Percentiles rank a stretch among this genome's conserved stretches.
Evolutionary conservation across 1,140 invertebrate species (phyloP).

Genomic region (Drosophila fuyamai): DNA sequence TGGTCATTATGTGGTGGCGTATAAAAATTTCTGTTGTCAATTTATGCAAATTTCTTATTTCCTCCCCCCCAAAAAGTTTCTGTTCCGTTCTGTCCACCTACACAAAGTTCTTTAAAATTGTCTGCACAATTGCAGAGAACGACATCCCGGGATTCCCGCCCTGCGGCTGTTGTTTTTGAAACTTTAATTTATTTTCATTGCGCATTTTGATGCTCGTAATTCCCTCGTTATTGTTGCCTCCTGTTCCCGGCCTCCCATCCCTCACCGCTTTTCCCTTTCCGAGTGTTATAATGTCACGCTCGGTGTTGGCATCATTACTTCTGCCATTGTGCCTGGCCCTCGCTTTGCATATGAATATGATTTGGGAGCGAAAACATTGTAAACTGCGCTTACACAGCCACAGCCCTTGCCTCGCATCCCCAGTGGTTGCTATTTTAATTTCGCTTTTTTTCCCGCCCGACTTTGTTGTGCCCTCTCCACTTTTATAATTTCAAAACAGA

Average conservation of each 20-base stretch:
- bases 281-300: slow-evolving; percentile 70
- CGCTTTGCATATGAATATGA: slow-evolving; percentile 81
- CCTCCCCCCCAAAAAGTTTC: slow-evolving; percentile 43
- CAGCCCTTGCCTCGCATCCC: slow-evolving; percentile 28
- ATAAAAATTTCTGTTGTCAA: slow-evolving; percentile 71
- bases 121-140: slow-evolving; percentile 22
- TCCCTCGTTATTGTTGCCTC: slow-evolving; percentile 81
- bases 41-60: slow-evolving; percentile 83
- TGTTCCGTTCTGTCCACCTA: slow-evolving; percentile 65
- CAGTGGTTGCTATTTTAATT: slow-evolving; percentile 80
- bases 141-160: slow-evolving; percentile 21
- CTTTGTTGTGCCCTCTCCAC: slow-evolving; percentile 54
- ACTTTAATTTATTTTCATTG: slow-evolving; percentile 84
- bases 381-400: slow-evolving; percentile 75
- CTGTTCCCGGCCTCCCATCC: slow-evolving; percentile 37
- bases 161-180: slow-evolving; percentile 57
- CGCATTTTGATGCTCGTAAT: slow-evolving; percentile 84
- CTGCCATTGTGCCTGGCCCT: slow-evolving; percentile 62
- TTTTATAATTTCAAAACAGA: slow-evolving; percentile 82
- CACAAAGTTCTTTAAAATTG: slow-evolving; percentile 53
- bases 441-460: slow-evolving; percentile 52
- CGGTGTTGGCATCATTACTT: slow-evolving; percentile 78
- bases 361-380: slow-evolving; percentile 68
- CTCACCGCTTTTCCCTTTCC: slow-evolving; percentile 8
- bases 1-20: slow-evolving; percentile 73